Evolutionary conservation across 2,888 invertebrate genomes (phyloP).

Genomic region (Eledone cirrhosa): DNA sequence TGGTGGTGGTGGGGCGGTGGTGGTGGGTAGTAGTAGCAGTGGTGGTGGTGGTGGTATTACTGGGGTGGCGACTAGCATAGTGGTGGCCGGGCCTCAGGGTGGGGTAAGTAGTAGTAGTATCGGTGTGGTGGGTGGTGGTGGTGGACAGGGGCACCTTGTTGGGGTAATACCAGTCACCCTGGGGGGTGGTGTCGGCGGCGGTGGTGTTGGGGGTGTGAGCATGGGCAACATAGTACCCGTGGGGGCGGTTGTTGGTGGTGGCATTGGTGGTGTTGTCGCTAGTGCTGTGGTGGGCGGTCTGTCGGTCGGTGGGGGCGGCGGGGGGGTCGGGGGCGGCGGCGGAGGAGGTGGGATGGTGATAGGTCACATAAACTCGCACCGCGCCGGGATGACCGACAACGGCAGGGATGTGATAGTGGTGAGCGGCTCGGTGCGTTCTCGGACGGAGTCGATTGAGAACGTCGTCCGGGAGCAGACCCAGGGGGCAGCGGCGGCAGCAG

Average conservation of each 20-base stretch:
- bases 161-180: not conserved
- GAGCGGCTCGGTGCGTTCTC: conserved; percentile 83
- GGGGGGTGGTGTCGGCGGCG: not conserved
- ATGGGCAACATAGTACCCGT: too few relatives aligned
- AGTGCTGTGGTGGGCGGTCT: not conserved
- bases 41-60: not conserved
- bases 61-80: not conserved
- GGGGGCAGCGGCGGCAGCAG: conserved; percentile 76
- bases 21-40: not conserved
- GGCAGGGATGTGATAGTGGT: conserved; percentile 54
- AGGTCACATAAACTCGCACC: conserved; percentile 32
- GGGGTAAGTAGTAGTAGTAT: not conserved
- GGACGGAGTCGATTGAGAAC: conserved; percentile 81
- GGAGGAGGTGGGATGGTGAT: conserved; percentile 21
- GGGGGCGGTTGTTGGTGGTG: not conserved
- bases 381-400: conserved; percentile 35
- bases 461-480: conserved; percentile 71
- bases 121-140: conserved; percentile 7
- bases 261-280: not conserved
- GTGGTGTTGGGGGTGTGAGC: not conserved
- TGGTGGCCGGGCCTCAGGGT: not conserved
- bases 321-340: conserved; percentile 33
- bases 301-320: conserved; percentile 5
- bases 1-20: not conserved
- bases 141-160: conserved; percentile 10